Conservation (phyloP, 2,888 invertebrate genomes). For the Agrotis clavis region DNA sequence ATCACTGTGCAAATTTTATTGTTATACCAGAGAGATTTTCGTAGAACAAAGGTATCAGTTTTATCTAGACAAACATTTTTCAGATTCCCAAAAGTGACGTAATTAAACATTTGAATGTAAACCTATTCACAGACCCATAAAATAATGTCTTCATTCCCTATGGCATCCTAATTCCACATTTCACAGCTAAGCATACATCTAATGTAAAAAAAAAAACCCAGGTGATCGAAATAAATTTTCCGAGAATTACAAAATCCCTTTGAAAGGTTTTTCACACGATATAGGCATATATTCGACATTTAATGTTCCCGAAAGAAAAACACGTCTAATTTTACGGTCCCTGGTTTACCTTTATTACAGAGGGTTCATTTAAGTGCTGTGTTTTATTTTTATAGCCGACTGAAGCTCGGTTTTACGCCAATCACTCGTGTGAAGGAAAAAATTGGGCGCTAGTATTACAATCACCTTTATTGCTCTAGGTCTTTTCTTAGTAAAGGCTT, state of each 20-base stretch:
- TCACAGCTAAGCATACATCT: background rate
- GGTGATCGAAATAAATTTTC: constrained; percentile 33
- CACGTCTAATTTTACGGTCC: constrained; percentile 60
- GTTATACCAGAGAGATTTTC: no score
- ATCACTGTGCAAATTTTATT: no score
- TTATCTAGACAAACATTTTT: constrained; percentile 1
- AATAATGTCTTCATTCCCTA: constrained; percentile 30
- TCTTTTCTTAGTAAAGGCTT: constrained; percentile 30
- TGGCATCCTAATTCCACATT: constrained; percentile 22
- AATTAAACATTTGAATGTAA: constrained; percentile 27
- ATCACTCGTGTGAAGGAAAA: constrained; percentile 40
- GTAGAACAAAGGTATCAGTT: background rate
- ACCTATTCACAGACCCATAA: background rate
- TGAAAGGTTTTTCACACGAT: constrained; percentile 40
- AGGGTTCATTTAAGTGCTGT: constrained; percentile 44
- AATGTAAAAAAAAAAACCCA: constrained; percentile 12
- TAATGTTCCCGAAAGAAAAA: constrained; percentile 56
- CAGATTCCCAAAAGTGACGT: constrained; percentile 17
- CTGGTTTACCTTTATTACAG: constrained; percentile 58
- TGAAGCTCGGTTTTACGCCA: constrained; percentile 48
- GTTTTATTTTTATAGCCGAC: constrained; percentile 65
- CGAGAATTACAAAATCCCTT: constrained; percentile 37
- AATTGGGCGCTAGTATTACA: constrained; percentile 40
- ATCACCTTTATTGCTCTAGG: constrained; percentile 42
- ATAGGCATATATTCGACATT: constrained; percentile 43